Conservation (phyloP, 2,113 vertebrate genomes). For the Drymodes brunneopygia region DNA sequence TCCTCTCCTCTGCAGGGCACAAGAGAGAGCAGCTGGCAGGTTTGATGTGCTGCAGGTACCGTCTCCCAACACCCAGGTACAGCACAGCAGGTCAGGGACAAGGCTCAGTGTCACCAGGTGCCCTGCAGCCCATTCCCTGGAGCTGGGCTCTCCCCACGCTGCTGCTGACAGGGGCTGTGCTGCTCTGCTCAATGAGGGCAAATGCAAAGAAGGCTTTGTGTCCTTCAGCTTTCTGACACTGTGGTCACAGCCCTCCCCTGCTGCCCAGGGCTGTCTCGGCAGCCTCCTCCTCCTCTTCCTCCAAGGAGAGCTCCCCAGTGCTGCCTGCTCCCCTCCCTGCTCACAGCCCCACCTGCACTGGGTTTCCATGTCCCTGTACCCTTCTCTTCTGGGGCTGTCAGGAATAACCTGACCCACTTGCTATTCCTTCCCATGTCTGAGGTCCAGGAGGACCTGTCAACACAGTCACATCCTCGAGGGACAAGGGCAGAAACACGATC, state of each 20-base stretch:
- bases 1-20: background rate
- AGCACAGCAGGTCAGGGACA: background rate
- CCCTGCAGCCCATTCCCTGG: background rate
- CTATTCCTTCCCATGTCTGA: background rate
- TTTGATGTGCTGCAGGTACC: background rate
- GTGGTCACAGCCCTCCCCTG: background rate
- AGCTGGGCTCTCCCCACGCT: background rate
- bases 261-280: background rate
- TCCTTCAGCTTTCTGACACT: background rate
- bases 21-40: background rate
- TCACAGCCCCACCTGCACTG: accelerated
- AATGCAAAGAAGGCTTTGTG: accelerated
- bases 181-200: background rate
- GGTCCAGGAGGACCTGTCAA: background rate
- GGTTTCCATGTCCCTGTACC: background rate
- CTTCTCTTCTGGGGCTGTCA: background rate
- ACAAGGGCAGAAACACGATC: background rate
- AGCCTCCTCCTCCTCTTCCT: background rate
- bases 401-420: background rate
- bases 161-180: background rate
- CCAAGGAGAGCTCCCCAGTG: background rate
- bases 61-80: background rate
- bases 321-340: background rate
- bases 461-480: background rate
- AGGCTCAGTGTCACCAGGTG: background rate